phyloP scores from a whole-genome alignment of 2,113 vertebrate species.

The Cottus gobio region DNA sequence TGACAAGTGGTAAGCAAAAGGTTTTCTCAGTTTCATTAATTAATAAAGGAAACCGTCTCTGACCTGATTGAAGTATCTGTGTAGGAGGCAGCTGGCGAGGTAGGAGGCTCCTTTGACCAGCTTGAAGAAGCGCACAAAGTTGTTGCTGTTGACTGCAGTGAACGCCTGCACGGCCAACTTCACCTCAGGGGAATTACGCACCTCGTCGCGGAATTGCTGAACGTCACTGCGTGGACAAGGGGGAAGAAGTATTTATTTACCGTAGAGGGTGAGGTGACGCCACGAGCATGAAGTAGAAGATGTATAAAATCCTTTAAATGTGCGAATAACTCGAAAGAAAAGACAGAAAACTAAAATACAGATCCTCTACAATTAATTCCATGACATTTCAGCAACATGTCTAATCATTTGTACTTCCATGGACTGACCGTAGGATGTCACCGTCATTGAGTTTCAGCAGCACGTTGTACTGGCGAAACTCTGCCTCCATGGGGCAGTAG shows the following conservation, averaged over 20 bases:
- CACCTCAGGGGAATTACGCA: slow-evolving; percentile 93
- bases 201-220: slow-evolving; percentile 90
- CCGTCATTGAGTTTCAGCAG: slow-evolving; percentile 94
- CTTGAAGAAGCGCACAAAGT: slow-evolving; percentile 98
- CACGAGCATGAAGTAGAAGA: background rate
- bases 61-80: slow-evolving; percentile 97
- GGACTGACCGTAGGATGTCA: slow-evolving; percentile 91
- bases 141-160: slow-evolving; percentile 94
- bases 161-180: slow-evolving; percentile 94
- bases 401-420: background rate
- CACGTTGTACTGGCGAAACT: slow-evolving; percentile 95
- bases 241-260: background rate
- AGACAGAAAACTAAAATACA: background rate
- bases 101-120: slow-evolving; percentile 92
- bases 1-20: background rate
- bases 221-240: slow-evolving; percentile 86
- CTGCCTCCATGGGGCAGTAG: slow-evolving; percentile 89
- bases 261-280: background rate
- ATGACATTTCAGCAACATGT: background rate
- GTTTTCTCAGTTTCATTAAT: background rate
- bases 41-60: slow-evolving; percentile 32
- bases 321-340: background rate
- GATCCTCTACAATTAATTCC: background rate
- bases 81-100: slow-evolving; percentile 91
- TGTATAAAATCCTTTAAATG: background rate